Base-by-base conservation (phyloP, 2,113 vertebrate species). In the Polypterus bichir region DNA sequence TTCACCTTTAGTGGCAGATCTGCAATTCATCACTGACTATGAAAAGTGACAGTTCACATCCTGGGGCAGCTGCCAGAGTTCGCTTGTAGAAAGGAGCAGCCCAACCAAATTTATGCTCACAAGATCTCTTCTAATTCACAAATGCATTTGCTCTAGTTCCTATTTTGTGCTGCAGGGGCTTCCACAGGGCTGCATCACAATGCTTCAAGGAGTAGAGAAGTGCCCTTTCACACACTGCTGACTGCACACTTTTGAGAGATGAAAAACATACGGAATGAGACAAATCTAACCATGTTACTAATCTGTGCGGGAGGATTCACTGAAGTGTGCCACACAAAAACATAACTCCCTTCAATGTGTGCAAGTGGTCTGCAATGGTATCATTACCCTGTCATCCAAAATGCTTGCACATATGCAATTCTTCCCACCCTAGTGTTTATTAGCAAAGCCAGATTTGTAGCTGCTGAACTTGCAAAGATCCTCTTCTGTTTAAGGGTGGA, bases 91-190 rank as follows among this genome's bases (percentile, higher is more conserved):
- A 85, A 93, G 90, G 90, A 93, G 89, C 92, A 93, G 83, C 90
- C 88, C 85, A 81, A 81, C 82, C 81, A 86, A 84, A 90, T 86
- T 85, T 86, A 85, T 78, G 81, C 83, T 85, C 85, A 77, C 85
- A 83, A 88, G 84, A 88, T 86, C 82, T 57, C 56, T 9, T 45
- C 47, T 92, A 94, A 94, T 93, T 92, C 91, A 91, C 90, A 92
- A 93, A 93, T 87, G 87, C 88, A 89, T 97, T 96, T 94, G 92
- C 92, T 95, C 92, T 79, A 97, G 90, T 94, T 94, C 88, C 86
- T 86, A 86, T 80, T 81, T 84, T 82, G 82, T 71, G 87, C 92
- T 93, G 82, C 81, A 84, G 89, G 91, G 90, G 80, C 86, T 86
- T 64, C 77, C 77, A 72, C 73, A 74, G 82, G 86, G 70, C 49